A percentile compares a stretch with the other conserved stretches of the same genome.
phyloP scores from a whole-genome alignment of 2,797 vertebrate species.

The Octomys mimax region DNA sequence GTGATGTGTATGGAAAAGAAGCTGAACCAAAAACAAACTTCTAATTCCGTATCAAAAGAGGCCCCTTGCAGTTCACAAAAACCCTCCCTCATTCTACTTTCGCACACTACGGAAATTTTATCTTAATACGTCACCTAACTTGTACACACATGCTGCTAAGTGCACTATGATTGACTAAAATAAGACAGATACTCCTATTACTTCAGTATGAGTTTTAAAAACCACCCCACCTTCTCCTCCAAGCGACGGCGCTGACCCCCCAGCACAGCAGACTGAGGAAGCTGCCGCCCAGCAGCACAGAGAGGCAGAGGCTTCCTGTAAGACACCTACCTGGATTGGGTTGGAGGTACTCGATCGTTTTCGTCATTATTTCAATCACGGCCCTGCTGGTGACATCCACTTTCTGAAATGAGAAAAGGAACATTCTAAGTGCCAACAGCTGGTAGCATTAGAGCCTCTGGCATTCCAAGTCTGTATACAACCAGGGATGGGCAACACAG shows the following conservation, averaged over 20 bases:
- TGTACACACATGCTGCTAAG: not conserved
- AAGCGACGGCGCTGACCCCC: not conserved
- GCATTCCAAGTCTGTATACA: not conserved
- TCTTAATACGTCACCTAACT: not conserved
- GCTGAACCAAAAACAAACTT: not conserved
- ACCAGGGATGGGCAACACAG: not conserved
- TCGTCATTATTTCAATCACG: slow-evolving; percentile 98
- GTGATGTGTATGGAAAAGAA: not conserved
- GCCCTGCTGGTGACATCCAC: slow-evolving; percentile 96
- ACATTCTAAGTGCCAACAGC: slow-evolving; percentile 20
- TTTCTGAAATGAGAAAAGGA: slow-evolving; percentile 90
- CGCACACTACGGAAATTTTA: not conserved
- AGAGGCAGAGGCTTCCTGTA: not conserved
- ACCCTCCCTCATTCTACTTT: not conserved
- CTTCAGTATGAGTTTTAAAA: slow-evolving; percentile 21
- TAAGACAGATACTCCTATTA: not conserved
- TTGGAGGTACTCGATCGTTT: slow-evolving; percentile 98
- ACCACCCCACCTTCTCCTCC: not conserved
- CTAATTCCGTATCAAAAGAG: not conserved
- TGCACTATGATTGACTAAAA: not conserved
- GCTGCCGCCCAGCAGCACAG: not conserved
- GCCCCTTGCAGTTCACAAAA: not conserved
- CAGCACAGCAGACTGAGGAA: not conserved
- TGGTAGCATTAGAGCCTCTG: not conserved
- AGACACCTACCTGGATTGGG: slow-evolving; percentile 95